Base-by-base conservation (phyloP, 1,140 invertebrate species). In the Brachionus paranguensis region DNA sequence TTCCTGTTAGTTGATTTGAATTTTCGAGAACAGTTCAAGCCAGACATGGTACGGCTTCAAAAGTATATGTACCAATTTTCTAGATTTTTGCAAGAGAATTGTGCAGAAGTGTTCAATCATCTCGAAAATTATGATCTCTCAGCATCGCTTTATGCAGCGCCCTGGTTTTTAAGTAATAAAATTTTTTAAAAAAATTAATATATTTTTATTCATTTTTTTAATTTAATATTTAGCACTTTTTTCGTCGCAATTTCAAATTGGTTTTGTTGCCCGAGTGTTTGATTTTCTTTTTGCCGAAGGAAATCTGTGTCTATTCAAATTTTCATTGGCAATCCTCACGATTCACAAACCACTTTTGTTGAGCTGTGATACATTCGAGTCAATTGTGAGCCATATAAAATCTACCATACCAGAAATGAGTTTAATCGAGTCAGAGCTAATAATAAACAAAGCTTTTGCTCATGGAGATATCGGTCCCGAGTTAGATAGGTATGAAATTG, bases 1-100 rank as follows among this genome's bases (percentile, higher is more conserved):
- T 94, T 97, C 88, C 87, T 98, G 27, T 96, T 98, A 95, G 96
- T 96, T 88, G 89, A 93, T 68, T 91, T 96, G 84, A 94, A 94
- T 8, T 91, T 97, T 43, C 89, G 96, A 74, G 93, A 93, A 87
- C 93, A 96, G 86, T 98, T 96, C 88, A 91, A 95, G 76, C 95
- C 95, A 1, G 95, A 97, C 87, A 97, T 98, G 95, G 12, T 74
- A 10, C n/a, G 8, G 12, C 29, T 84, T 14, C 65, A 72, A 55
- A 41, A 45, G 17, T 29, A 53, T 50, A 76, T 74, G 37, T 84
- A 55, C 27, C 65, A 84, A 74, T 29, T 84, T 74, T 17, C 81
- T 27, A n/a, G 53, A 5, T 68, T 65, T 27, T 27, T 70, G 27
- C 17, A 84, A 11, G 64, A 84, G 11, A 29, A 65, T 78, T 24